Conservation (phyloP, 2,888 invertebrate species). For the Trilocha varians region DNA sequence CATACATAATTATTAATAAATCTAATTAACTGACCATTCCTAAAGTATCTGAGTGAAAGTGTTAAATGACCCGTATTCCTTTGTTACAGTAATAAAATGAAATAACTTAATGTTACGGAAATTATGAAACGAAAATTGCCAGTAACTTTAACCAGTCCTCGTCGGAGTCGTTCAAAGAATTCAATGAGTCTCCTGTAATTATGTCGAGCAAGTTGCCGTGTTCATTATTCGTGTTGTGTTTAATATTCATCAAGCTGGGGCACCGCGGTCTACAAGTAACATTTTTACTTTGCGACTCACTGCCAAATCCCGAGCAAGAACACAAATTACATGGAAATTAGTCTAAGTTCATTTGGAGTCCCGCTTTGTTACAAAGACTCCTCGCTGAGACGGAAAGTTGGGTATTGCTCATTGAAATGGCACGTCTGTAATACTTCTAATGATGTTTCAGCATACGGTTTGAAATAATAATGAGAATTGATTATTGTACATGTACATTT, state of each 20-base stretch:
- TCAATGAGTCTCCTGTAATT: slow-evolving; percentile 56
- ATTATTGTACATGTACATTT: too few species aligned
- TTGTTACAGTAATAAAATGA: too few species aligned
- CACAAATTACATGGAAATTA: slow-evolving; percentile 57
- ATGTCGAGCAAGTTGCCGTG: slow-evolving; percentile 52
- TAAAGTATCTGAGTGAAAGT: too few species aligned
- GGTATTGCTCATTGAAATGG: slow-evolving; percentile 20
- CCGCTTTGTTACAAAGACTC: slow-evolving; percentile 26
- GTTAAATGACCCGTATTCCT: too few species aligned
- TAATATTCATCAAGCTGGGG: slow-evolving; percentile 51
- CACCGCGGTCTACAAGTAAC: slow-evolving; percentile 28
- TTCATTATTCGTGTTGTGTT: slow-evolving; percentile 52
- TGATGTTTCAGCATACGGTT: background rate
- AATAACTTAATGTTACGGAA: too few species aligned
- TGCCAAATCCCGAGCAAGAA: slow-evolving; percentile 34
- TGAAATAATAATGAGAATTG: too few species aligned
- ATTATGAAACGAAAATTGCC: too few species aligned
- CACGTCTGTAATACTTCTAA: slow-evolving; percentile 6
- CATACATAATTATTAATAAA: too few species aligned
- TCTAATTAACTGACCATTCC: too few species aligned
- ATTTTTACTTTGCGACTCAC: slow-evolving; percentile 41
- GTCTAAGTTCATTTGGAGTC: slow-evolving; percentile 37
- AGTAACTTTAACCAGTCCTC: slow-evolving; percentile 47
- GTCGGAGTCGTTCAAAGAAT: slow-evolving; percentile 42
- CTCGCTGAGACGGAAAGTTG: slow-evolving; percentile 20